Evolutionary conservation across 2,113 vertebrate genomes (phyloP), one percentile per base, ranked within the genome.

Genomic region (Cheilinus undulatus): DNA sequence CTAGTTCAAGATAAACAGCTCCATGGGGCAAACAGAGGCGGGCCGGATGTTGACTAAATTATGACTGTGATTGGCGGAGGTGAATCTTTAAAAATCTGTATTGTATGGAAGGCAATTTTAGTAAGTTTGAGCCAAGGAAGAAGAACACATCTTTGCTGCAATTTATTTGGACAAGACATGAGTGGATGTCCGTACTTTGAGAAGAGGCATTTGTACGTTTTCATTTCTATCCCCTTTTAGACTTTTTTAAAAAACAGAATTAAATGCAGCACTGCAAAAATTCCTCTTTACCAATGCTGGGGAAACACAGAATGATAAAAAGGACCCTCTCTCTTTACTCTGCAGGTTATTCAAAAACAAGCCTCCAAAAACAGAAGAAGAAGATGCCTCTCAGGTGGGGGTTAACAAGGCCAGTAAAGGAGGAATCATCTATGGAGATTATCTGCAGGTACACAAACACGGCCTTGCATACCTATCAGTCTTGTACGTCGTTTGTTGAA

Each of bases 341-440:
- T 71, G 27, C 82, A 93, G 93, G 86, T 87, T 94, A 80, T 94
- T 95, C 79, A 92, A 76, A 83, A 95, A 90, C 8, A 93, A 93
- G 84, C 63, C 93, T 72, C 87, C 93, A n/a, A 74, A 82, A 11
- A 81, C 59, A n/a, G 92, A 94, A 34, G 92, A 86, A 1, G 88
- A 93, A 0, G 95, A 96, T 42, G 86, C 84, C 34, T 92, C 96
- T 28, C 97, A 98, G 83, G 88, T 78, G 7, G 96, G 96, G 5
- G 80, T 92, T 57, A 98, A 98, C 81, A 97, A 93, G 83, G 96
- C 96, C 87, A 95, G 93, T 73, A 96, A 92, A 91, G 95, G 95
- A 75, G 95, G 96, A 5, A 93, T 98, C 46, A 82, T 95, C 70
- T 99, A 98, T 19, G 95, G 97, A 38, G 95, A 96, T 63, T 99